phyloP scores from a whole-genome alignment of 2,888 invertebrate species.

The Meteorus cinctellus region DNA sequence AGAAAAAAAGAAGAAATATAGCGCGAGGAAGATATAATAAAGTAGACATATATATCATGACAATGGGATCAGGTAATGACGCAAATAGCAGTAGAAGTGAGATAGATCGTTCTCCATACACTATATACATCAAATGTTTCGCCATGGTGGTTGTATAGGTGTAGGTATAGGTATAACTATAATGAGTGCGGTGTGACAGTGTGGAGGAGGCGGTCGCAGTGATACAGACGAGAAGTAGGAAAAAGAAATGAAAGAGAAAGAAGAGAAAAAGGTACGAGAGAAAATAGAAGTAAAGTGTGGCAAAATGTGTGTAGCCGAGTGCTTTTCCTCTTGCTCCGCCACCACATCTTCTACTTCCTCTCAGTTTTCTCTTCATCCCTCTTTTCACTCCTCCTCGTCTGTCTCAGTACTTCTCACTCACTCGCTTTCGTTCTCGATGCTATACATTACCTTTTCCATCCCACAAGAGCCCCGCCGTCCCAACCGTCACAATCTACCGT shows the following conservation, averaged over 20 bases:
- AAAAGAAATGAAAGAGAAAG: neutral
- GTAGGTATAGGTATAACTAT: neutral
- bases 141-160: neutral
- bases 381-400: neutral
- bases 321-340: constrained; percentile 52
- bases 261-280: constrained; percentile 27
- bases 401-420: neutral
- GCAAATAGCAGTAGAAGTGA: constrained; percentile 9
- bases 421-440: neutral
- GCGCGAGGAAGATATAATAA: neutral
- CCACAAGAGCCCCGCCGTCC: constrained; percentile 52
- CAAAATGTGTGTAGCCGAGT: constrained; percentile 65
- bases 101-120: constrained; percentile 3
- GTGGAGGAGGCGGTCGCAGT: constrained; percentile 10
- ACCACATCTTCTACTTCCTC: constrained; percentile 53
- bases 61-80: constrained; percentile 6
- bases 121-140: neutral
- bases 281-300: constrained; percentile 61
- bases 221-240: constrained; percentile 13
- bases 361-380: constrained; percentile 28
- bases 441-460: constrained; percentile 42
- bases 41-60: neutral
- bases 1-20: neutral
- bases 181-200: constrained; percentile 13
- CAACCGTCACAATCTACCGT: constrained; percentile 45